Evolutionary conservation across 2,797 vertebrate genomes (phyloP).

Genomic region (Epinephelus malabaricus): DNA sequence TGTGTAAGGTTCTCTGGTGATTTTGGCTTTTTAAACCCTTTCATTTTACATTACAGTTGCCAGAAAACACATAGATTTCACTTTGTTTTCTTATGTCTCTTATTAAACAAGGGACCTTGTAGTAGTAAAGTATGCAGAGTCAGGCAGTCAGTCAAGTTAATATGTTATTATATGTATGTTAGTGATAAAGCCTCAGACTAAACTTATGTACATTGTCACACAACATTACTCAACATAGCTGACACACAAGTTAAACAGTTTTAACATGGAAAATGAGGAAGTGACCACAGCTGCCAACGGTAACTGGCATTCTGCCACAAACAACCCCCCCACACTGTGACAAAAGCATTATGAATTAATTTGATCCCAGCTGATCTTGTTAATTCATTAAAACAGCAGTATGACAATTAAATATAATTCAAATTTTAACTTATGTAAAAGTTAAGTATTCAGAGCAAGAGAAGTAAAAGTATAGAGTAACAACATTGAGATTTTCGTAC

Average conservation of each 20-base stretch:
- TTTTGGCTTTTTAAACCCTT: neutral
- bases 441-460: neutral
- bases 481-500: neutral
- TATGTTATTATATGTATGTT: neutral
- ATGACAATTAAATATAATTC: neutral
- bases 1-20: neutral
- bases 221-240: neutral
- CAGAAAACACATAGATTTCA: neutral
- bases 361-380: neutral
- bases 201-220: neutral
- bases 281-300: conserved; percentile 41
- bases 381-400: neutral
- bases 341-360: neutral
- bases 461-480: neutral
- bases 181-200: neutral
- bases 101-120: neutral
- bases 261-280: conserved; percentile 40
- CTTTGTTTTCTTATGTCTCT: neutral
- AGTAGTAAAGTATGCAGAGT: neutral
- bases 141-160: neutral
- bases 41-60: neutral
- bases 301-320: conserved; percentile 28
- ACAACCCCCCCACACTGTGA: neutral
- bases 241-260: conserved; percentile 24
- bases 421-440: neutral